Conservation (phyloP, 2,888 invertebrate species). For the Lucinisca nassula region DNA sequence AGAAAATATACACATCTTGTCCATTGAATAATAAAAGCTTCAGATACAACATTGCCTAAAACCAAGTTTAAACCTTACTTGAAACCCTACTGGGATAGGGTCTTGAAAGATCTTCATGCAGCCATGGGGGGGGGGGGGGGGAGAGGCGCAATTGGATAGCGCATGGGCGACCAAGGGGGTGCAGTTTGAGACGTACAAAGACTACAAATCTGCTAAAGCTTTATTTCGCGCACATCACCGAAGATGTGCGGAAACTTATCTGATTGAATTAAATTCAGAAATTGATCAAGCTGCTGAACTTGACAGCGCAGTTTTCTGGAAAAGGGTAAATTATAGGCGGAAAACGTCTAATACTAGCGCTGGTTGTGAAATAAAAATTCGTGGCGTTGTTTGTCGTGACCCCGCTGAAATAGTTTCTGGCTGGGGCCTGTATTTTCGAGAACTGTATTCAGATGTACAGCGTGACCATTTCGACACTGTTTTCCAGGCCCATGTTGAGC, state of each 20-base stretch:
- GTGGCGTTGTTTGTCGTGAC: constrained; percentile 13
- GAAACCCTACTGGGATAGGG: constrained; percentile 3
- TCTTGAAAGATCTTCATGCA: not conserved
- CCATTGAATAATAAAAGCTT: no score
- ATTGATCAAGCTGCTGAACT: not conserved
- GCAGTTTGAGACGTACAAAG: not conserved
- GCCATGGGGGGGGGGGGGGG: not conserved
- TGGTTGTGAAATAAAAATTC: constrained; percentile 11
- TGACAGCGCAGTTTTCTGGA: not conserved
- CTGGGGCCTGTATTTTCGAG: constrained; percentile 2
- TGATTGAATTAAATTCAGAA: not conserved
- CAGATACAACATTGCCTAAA: no score
- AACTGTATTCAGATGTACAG: not conserved
- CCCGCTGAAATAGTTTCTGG: not conserved
- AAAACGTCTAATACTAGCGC: not conserved
- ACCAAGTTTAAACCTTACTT: not conserved
- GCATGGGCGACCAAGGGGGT: not conserved
- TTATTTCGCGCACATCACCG: not conserved
- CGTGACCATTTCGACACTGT: not conserved
- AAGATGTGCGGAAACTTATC: not conserved
- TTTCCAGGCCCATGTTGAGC: not conserved
- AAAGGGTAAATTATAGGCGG: not conserved
- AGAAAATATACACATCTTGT: no score
- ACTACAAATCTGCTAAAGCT: not conserved
- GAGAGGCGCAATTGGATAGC: not conserved